Conservation (phyloP, 1,140 invertebrate genomes). For the Ruditapes philippinarum region DNA sequence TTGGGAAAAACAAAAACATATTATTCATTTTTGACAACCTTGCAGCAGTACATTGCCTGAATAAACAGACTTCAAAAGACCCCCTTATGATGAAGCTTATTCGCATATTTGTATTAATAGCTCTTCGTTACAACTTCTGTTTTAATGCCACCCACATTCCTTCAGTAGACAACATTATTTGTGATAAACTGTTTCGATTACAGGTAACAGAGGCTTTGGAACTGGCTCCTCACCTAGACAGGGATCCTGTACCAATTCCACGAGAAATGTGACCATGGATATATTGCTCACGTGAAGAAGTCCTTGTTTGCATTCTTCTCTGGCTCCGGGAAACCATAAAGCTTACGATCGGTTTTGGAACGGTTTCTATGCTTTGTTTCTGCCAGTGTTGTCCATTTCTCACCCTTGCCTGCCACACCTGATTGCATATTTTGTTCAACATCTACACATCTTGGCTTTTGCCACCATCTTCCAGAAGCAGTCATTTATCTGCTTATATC, state of each 20-base stretch:
- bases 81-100: background rate
- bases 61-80: constrained; percentile 36
- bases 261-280: background rate
- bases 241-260: background rate
- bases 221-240: background rate
- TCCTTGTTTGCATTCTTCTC: too few species aligned
- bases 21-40: constrained; percentile 37
- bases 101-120: background rate
- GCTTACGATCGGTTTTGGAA: too few species aligned
- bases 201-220: background rate
- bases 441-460: background rate
- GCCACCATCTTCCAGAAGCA: background rate
- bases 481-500: background rate
- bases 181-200: constrained; percentile 8
- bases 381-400: background rate
- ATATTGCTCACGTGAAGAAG: too few species aligned
- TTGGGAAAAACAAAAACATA: background rate
- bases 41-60: constrained; percentile 20
- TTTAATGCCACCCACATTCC: background rate
- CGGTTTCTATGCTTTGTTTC: background rate
- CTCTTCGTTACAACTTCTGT: background rate
- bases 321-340: too few species aligned
- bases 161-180: background rate
- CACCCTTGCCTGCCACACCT: background rate
- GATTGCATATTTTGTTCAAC: background rate